Percentiles rank a stretch among this genome's conserved stretches.
Evolutionary conservation across 2,888 invertebrate species (phyloP).

Genomic region (Eudasyphora cyanicolor): DNA sequence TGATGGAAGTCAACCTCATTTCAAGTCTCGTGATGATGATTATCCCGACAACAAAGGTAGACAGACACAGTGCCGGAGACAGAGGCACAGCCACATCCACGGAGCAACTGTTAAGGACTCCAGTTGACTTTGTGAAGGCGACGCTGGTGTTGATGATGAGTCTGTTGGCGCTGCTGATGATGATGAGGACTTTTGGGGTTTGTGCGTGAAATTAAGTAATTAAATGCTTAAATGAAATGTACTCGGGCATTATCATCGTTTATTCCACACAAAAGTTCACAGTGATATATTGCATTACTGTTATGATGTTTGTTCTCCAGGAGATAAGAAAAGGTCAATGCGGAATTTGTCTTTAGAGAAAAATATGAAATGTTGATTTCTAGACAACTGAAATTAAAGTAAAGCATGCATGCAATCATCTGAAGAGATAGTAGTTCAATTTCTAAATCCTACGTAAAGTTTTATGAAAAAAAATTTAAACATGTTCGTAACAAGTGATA

Average conservation of each 20-base stretch:
- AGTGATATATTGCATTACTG: constrained; percentile 25
- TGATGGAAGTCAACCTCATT: constrained; percentile 44
- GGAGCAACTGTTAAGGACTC: constrained; percentile 19
- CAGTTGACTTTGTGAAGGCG: neutral
- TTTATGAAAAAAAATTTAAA: too few relatives aligned
- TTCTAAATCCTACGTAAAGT: too few relatives aligned
- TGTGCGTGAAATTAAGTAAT: constrained; percentile 78
- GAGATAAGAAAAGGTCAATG: constrained; percentile 15
- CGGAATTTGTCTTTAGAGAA: neutral
- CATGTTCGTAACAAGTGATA: too few relatives aligned
- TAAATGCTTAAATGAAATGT: constrained; percentile 66
- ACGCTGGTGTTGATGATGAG: neutral
- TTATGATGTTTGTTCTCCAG: neutral
- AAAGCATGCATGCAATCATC: too few relatives aligned
- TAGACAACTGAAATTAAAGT: too few relatives aligned
- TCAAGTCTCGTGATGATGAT: constrained; percentile 54
- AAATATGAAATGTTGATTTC: neutral
- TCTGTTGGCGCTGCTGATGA: neutral
- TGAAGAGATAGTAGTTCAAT: too few relatives aligned
- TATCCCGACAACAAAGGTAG: constrained; percentile 39
- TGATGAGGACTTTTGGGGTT: constrained; percentile 66
- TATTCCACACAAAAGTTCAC: constrained; percentile 29
- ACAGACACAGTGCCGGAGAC: too few relatives aligned
- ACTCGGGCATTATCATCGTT: constrained; percentile 19
- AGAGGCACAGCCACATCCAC: constrained; percentile 30